Evolutionary conservation across 2,888 invertebrate genomes (phyloP).

Genomic region (Corythucha ciliata): DNA sequence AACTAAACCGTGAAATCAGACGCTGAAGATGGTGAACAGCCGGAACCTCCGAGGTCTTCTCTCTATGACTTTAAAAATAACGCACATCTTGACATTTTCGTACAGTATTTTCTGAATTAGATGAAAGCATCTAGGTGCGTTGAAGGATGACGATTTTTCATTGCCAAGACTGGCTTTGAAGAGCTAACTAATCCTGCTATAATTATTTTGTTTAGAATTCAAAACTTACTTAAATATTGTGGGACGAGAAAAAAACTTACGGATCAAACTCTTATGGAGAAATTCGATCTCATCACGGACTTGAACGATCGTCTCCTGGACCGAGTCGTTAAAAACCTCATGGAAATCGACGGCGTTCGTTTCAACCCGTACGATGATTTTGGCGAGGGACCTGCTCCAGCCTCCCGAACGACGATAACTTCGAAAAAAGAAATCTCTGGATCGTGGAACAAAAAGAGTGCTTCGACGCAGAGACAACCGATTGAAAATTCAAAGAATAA

Average conservation of each 20-base stretch:
- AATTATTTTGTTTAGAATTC: slow-evolving; percentile 42
- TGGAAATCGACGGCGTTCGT: slow-evolving; percentile 25
- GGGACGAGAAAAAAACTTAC: slow-evolving; percentile 49
- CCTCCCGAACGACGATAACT: background rate
- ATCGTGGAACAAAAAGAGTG: slow-evolving; percentile 29
- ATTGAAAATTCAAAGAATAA: too few species aligned
- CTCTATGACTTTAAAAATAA: too few species aligned
- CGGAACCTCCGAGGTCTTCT: too few species aligned
- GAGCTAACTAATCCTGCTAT: background rate
- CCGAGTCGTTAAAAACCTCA: slow-evolving; percentile 22
- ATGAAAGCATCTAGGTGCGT: background rate
- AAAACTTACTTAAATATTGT: slow-evolving; percentile 48
- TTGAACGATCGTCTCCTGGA: slow-evolving; percentile 29
- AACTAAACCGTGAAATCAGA: too few species aligned
- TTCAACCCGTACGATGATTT: slow-evolving; percentile 22
- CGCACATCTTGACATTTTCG: too few species aligned
- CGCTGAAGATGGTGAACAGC: too few species aligned
- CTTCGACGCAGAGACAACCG: too few species aligned
- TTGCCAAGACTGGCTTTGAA: background rate
- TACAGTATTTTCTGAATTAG: too few species aligned
- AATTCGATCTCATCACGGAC: slow-evolving; percentile 25
- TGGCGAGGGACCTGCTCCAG: slow-evolving; percentile 1
- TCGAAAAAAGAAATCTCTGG: slow-evolving; percentile 22
- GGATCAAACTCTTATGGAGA: slow-evolving; percentile 15
- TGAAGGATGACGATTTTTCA: background rate